phyloP scores from a whole-genome alignment of 37 sponge, comb jelly and placozoan genomes.

The Chondrilla cf. caribensis region DNA sequence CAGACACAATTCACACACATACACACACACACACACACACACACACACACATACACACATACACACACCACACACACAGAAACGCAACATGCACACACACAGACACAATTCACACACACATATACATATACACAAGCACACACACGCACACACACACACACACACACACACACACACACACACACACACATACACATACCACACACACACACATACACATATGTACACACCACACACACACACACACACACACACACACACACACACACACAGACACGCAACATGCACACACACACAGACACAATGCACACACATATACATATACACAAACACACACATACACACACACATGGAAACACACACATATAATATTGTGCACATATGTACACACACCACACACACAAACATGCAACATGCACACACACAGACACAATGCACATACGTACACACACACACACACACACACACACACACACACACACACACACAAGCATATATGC shows the following conservation, averaged over 20 bases:
- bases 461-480: constrained; percentile 44
- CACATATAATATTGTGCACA: too few relatives aligned
- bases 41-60: background rate
- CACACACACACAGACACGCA: background rate
- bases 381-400: too few relatives aligned
- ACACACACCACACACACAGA: constrained; percentile 10
- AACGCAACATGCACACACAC: constrained; percentile 24
- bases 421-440: constrained; percentile 28
- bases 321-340: too few relatives aligned
- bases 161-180: constrained; percentile 39
- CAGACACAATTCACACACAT: background rate
- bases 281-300: background rate
- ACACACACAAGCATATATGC: constrained; percentile 38
- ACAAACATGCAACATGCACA: constrained; percentile 16
- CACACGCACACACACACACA: constrained; percentile 46
- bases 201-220: constrained; percentile 20
- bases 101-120: constrained; percentile 20
- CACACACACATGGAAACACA: too few relatives aligned
- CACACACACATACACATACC: constrained; percentile 35
- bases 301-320: background rate
- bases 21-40: background rate
- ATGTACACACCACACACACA: too few relatives aligned
- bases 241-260: too few relatives aligned
- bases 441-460: background rate
- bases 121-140: background rate